Evolutionary conservation across 2,797 vertebrate genomes (phyloP), one percentile per base, ranked within the genome.

Genomic region (Peromyscus attwateri): DNA sequence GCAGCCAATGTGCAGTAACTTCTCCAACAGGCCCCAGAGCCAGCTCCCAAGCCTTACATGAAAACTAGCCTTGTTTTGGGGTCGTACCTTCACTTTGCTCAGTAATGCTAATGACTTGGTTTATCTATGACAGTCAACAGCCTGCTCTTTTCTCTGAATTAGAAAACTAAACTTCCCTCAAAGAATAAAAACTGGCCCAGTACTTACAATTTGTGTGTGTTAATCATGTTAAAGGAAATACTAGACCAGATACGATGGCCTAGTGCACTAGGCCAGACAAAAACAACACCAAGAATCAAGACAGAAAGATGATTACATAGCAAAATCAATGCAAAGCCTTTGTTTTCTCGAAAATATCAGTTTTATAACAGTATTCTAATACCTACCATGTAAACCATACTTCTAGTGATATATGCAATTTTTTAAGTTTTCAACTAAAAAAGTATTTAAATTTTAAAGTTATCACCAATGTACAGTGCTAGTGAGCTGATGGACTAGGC

Each of bases 301-400:
- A 70, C 25, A 76, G 49, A 77, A 13, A 57, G 37, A 19, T 71
- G 37, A 96, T 60, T 46, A 73, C 70, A 95, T 25, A 95, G 80
- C 5, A 97, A 92, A 85, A 92, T 49, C 62, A 91, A 1, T 91
- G 29, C 55, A 89, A 92, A 97, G 73, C 31, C 14, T 89, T n/a
- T 40, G 79, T 27, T 71, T 71, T 19, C 66, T 92, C 87, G 77
- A 62, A 62, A 93, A 82, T 66, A 68, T n/a, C 23, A 37, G 31
- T 31, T 79, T 77, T 84, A 79, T 95, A 82, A 60, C 25, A 40
- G 62, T 79, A 95, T 19, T 92, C 88, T 3, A 92, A 97, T 71
- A 34, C 10, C 16, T 52, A 91, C 23, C 76, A 96, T n/a, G 62
- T 9, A 77, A 2, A 23, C 87, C 29, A 43, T 89, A 76, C 43